Percentiles rank a stretch among this genome's conserved stretches.
Conservation (phyloP, 2,797 vertebrate genomes). For the Emys orbicularis region DNA sequence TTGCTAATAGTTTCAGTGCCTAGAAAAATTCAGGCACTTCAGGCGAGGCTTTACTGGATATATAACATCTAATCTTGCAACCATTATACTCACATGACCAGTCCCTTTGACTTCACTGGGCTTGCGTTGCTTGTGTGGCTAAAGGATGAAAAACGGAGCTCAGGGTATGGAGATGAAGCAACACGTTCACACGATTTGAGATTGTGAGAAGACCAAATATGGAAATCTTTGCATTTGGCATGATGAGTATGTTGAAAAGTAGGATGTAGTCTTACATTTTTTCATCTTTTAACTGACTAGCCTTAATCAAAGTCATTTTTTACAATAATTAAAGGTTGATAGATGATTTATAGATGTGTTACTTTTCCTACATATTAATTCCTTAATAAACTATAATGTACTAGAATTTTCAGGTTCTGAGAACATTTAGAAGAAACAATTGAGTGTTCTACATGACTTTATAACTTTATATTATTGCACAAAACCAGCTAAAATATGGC, state of each 20-base stretch:
- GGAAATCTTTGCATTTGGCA: background rate
- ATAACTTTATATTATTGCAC: background rate
- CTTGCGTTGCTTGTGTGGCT: background rate
- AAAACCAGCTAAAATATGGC: background rate
- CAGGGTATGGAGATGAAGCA: background rate
- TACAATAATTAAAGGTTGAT: background rate
- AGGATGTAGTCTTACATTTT: background rate
- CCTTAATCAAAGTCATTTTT: rapidly evolving
- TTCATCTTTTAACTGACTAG: background rate
- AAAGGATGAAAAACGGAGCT: background rate
- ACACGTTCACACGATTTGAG: background rate
- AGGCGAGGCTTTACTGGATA: background rate
- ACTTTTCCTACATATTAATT: background rate
- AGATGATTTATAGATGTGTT: background rate
- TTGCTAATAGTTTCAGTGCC: background rate
- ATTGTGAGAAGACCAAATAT: background rate
- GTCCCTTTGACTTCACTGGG: background rate
- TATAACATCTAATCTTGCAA: background rate
- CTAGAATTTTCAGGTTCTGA: background rate
- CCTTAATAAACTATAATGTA: background rate
- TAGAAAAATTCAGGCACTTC: background rate
- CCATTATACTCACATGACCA: background rate
- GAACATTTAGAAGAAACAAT: background rate
- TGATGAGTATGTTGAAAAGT: background rate
- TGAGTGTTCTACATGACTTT: background rate